A percentile compares a stretch with the other conserved stretches of the same genome.
Conservation (phyloP, 2,797 vertebrate genomes). For the Anomalospiza imberbis region DNA sequence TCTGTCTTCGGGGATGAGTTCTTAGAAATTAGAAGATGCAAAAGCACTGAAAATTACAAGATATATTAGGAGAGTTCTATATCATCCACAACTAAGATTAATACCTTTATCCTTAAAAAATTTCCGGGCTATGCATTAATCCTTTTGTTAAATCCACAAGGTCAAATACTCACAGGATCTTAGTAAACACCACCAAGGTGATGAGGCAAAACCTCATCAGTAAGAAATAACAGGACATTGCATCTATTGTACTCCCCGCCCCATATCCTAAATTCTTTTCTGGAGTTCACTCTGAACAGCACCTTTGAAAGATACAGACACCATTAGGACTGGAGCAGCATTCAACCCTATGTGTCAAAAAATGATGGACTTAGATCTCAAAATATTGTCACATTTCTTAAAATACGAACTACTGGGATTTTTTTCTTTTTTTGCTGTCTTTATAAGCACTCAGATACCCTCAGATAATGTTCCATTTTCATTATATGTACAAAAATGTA, state of each 20-base stretch:
- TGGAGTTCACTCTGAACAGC: background rate
- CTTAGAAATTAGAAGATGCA: background rate
- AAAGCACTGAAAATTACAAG: background rate
- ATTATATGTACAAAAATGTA: background rate
- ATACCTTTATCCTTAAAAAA: background rate
- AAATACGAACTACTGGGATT: background rate
- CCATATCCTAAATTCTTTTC: background rate
- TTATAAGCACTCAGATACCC: background rate
- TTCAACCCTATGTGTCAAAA: background rate
- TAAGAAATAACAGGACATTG: background rate
- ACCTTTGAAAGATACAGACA: background rate
- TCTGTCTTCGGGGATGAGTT: background rate
- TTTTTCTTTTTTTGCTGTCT: background rate
- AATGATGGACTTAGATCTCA: background rate
- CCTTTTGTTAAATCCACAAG: background rate
- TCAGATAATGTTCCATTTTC: background rate
- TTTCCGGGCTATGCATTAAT: background rate
- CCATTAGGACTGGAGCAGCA: background rate
- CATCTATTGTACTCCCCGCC: accelerated
- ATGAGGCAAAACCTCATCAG: background rate
- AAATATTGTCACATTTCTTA: background rate
- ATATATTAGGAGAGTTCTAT: background rate
- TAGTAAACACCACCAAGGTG: background rate
- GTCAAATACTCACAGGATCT: background rate
- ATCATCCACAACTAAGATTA: background rate